Evolutionary conservation across 35 echinoderm and acorn worm genomes (phyloP).

Genomic region (Chiridota heheva): DNA sequence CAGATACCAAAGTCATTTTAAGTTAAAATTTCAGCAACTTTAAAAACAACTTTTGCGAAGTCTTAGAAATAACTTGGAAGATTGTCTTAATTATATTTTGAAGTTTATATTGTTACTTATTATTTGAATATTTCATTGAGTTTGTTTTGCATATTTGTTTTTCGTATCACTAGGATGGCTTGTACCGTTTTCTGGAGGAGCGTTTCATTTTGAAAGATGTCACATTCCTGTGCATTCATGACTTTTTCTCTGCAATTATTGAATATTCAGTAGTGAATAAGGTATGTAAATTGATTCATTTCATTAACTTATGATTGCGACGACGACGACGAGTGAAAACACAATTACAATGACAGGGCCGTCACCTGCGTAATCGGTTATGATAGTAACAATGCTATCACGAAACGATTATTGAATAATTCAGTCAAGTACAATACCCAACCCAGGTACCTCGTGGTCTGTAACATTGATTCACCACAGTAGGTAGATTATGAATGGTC

Average conservation of each 20-base stretch:
- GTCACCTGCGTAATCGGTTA: no score
- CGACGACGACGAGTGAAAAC: no score
- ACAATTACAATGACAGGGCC: background rate
- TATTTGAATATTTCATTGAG: background rate
- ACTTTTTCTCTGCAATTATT: conserved; percentile 82
- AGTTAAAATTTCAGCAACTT: background rate
- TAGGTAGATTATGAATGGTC: background rate
- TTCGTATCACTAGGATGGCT: conserved; percentile 62
- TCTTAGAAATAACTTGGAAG: background rate
- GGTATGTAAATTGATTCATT: conserved; percentile 28
- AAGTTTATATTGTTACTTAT: background rate
- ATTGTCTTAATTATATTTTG: background rate
- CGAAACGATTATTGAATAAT: background rate
- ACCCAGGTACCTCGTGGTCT: background rate
- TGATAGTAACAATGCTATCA: no score
- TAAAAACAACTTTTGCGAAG: background rate
- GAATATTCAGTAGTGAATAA: conserved; percentile 78
- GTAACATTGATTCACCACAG: background rate
- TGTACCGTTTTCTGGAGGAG: conserved; percentile 72
- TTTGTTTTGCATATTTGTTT: background rate
- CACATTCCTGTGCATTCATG: conserved; percentile 74
- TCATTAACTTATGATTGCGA: background rate
- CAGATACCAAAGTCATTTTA: no score
- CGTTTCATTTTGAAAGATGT: conserved; percentile 81
- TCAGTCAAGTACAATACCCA: background rate